Conservation (phyloP, 2,888 invertebrate species). For the Imbricaverruca yamaguchii region DNA sequence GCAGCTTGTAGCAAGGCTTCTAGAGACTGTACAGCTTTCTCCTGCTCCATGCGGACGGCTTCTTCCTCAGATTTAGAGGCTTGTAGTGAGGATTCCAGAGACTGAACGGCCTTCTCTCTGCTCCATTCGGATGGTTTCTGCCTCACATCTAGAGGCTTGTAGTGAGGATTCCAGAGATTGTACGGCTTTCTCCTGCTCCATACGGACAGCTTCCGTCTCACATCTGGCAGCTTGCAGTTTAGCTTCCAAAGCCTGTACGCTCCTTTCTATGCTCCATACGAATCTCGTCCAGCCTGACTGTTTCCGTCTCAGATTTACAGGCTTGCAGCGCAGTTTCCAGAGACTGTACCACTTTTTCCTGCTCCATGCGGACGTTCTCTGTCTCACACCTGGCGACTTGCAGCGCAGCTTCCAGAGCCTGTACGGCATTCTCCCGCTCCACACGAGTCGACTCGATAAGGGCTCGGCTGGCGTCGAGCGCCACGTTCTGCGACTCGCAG, state of each 20-base stretch:
- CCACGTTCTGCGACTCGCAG: no score
- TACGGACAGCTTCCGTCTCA: not conserved
- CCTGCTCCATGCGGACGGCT: not conserved
- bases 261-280: not conserved
- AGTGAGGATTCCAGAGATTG: not conserved
- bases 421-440: not conserved
- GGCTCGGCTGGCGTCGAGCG: no score
- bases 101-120: not conserved
- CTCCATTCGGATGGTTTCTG: not conserved
- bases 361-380: not conserved
- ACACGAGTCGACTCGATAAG: not conserved
- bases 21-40: not conserved
- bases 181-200: not conserved
- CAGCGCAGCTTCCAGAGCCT: not conserved
- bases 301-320: not conserved
- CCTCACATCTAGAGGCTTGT: not conserved
- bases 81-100: not conserved
- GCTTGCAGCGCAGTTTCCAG: not conserved
- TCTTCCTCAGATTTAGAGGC: not conserved
- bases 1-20: not conserved
- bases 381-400: not conserved
- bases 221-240: not conserved
- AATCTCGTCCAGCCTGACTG: not conserved
- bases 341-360: not conserved
- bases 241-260: not conserved